A percentile compares a stretch with the other conserved stretches of the same genome.
These are phyloP conservation scores for Eumaeus atala DNA, from an alignment of 1,140 invertebrate species.

Conservation along the genomic window DNA sequence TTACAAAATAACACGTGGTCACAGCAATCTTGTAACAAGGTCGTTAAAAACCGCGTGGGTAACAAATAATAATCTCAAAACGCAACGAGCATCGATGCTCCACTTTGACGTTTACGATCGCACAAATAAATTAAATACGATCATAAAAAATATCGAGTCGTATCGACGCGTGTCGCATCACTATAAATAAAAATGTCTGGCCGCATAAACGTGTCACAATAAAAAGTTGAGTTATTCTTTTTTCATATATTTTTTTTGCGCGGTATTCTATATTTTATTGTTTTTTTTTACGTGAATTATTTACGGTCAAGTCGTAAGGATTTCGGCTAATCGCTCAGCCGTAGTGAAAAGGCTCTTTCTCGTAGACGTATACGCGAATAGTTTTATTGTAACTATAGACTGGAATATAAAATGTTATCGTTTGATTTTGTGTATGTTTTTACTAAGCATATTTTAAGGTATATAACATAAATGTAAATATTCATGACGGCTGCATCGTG, in stretches of 20 bases:
- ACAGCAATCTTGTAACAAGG: conserved; percentile 49
- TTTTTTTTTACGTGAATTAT: conserved; percentile 38
- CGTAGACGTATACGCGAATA: conserved; percentile 27
- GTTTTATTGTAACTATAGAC: conserved; percentile 40
- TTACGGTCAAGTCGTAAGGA: conserved; percentile 46
- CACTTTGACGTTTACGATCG: conserved; percentile 55
- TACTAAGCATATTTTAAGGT: no score
- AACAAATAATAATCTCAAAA: conserved; percentile 56
- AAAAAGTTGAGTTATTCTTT: conserved; percentile 53
- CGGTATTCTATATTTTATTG: conserved; percentile 19
- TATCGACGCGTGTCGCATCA: conserved; percentile 58
- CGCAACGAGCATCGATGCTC: conserved; percentile 44
- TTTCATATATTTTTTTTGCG: conserved; percentile 25
- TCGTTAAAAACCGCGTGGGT: conserved; percentile 55
- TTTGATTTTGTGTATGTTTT: background rate
- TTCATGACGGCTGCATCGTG: no score
- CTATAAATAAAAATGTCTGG: conserved; percentile 54
- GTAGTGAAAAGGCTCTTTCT: conserved; percentile 38
- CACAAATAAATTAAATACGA: conserved; percentile 61
- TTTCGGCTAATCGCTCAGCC: conserved; percentile 48
- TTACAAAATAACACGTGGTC: conserved; percentile 14
- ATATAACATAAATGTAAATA: no score
- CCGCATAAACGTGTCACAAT: conserved; percentile 51
- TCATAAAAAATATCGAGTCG: conserved; percentile 59
- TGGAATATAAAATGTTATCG: conserved; percentile 25